Evolutionary conservation across 2,888 invertebrate species (phyloP), one percentile per base, ranked within the genome.

Genomic region (Rhingia rostrata): DNA sequence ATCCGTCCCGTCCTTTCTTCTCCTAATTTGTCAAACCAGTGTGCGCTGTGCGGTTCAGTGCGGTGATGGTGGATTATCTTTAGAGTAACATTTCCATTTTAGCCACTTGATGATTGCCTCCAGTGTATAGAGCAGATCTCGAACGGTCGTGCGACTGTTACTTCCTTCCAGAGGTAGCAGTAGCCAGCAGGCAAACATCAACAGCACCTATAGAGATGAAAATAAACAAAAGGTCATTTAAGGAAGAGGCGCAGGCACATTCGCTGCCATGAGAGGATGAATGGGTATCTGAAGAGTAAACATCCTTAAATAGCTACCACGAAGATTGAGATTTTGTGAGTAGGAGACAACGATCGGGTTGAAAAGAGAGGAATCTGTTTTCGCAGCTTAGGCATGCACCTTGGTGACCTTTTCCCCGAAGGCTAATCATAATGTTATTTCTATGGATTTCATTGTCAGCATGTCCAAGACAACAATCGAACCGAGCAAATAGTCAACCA

Each of bases 141-240:
- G 22, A 12, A 43, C 22, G 14, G n/a, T 41, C 49, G 37, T 14
- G 41, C 51, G 56, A 63, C 43, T 64, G 58, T 56, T 58, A 70
- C 58, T 72, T 72, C 70, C 64, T 72, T 49, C 64, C 49, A 51
- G 49, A 49, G 39, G 66, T 74, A 58, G 47, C 47, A 45, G 32
- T 10, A 60, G n/a, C 32, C 78, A 49, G 66, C 54, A 83, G 78
- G 67, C 77, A 77, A 63, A 37, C 77, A 82, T 72, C 78, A 82
- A 3, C 63, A 70, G 70, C 82, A 78, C 72, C 72, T 78, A 41
- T 49, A 78, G 78, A 78, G 67, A 37, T 7, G n/a, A 61, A 79
- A 73, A 79, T 83, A 83, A 83, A 83, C 79, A 83, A 83, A 79
- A 73, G 83, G 83, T 79, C 73, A 79, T 79, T 79, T 41, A 79